Base-by-base conservation (phyloP, 2,113 vertebrate genomes). In the Lonchura striata region DNA sequence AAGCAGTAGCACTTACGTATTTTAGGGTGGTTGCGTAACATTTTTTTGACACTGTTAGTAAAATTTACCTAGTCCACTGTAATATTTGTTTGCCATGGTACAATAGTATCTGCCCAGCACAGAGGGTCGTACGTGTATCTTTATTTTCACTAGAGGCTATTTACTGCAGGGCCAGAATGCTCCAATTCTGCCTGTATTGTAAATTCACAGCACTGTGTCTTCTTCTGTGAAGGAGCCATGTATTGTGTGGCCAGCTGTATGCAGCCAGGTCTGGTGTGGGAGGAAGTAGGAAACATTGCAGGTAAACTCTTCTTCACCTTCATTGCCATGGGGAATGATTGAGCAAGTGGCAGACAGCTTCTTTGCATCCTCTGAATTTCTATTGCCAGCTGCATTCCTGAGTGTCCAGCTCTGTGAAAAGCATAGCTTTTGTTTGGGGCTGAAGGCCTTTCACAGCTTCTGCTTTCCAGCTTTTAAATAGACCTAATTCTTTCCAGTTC, bases 401-500 rank as follows among this genome's bases (percentile, higher is more conserved):
- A 50, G 66, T 94, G 63, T 61, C 59, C 89, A 74, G 56, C 50
- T 82, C 41, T 57, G 13, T 74, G 63, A 81, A 52, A 33, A 83
- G 41, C 8, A 1, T 52, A 81, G 50, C 52, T 72, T 74, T 84
- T 93, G 50, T 64, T 80, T 65, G 80, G 81, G 42, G 56, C 60
- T 90, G 84, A 79, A 94, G 79, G 68, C 24, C 44, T 95, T 94
- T 66, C 66, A 60, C 28, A 33, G 63, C 63, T 65, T 28, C 54
- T 90, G 22, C 82, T 92, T 95, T 96, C 60, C 37, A 87, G 16
- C 64, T 68, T 91, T 20, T 79, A 86, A 89, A 82, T 60, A 52
- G n/a, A 74, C 42, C 47, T 70, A 65, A 79, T 76, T 88, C 65
- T 91, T 96, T 92, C 69, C 60, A 90, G 54, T 96, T 77, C 66